Evolutionary conservation across 2,797 vertebrate genomes (phyloP), one percentile per base, ranked within the genome.

Genomic region (Pelodytes ibericus): DNA sequence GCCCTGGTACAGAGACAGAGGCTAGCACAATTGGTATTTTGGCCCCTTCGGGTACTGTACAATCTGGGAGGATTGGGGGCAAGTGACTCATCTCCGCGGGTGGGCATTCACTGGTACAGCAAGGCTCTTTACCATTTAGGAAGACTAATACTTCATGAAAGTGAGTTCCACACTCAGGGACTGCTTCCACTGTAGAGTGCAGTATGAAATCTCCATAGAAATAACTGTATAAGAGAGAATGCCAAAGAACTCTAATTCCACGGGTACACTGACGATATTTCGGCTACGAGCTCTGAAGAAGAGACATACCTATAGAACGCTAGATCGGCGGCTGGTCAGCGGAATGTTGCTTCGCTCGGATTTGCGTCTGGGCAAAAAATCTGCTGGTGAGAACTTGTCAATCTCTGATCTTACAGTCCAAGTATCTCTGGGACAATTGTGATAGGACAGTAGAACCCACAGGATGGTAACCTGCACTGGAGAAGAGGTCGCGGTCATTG

Each of bases 91-190:
- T 83, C 69, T 3, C 92, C 90, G 64, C 88, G 71, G 1, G 85
- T 93, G 0, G 96, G 96, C 0, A 80, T 98, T 75, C 96, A 98
- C 88, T 99, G 98, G 96, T 99, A 98, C 88, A 91, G 96, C 8
- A 81, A 86, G 84, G 85, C 95, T 81, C 93, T 99, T 24, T 93
- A 96, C 86, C 90, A 75, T 85, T 83, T 99, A 61, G 96, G 96
- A 79, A 87, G 77, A 78, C 82, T 86, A 77, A 82, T 98, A 67
- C 90, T 99, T 82, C 90, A 92, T 71, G 85, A 91, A 0, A 90
- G 89, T 81, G 94, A 92, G 80, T 97, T 99, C 83, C 96, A 98
- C 83, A 93, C 96, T 0, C 90, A 88, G 90, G 95, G 92, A 57
- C 30, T 92, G 73, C 85, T 91, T 3, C 81, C 69, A 75, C 82